Evolutionary conservation across 2,797 vertebrate genomes (phyloP), one percentile per base, ranked within the genome.

Genomic region (Melanotaenia pygmaea): DNA sequence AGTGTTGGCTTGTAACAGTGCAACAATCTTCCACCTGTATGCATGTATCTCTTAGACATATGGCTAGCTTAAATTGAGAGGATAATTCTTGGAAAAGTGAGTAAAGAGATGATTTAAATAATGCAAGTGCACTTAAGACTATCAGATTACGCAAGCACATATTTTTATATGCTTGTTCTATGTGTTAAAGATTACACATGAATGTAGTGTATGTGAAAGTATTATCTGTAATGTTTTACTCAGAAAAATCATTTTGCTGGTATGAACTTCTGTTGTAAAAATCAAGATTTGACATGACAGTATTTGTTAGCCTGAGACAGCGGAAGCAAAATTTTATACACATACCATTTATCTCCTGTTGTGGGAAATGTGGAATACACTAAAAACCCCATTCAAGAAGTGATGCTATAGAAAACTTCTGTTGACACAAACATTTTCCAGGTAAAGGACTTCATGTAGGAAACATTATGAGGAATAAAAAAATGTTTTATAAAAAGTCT

Each of bases 21-120:
- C 35, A 86, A 79, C 75, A 81, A 69, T 77, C 63, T 54, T 82
- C 67, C 86, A 90, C 89, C 87, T 91, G 84, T 86, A 79, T 38
- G 74, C 68, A 85, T 79, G 77, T 68, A 84, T 84, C 66, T 76
- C 76, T 67, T 7, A 81, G 22, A 80, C 77, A 51, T 56, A 56
- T 50, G 28, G 71, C 72, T 72, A 78, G 80, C 67, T 74, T 74
- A 63, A 72, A 30, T 51, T 8, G 0, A 30, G 70, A 53, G 63
- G 57, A 26, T 77, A 70, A 60, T 10, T 30, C 40, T 26, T 57
- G 51, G 56, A 77, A 77, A 66, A 64, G 58, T 70, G 38, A 67
- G 30, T 13, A 24, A 53, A 53, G 47, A 40, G 38, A 59, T 59
- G 20, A 61, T 16, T 37, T 13, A 61, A 70, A 43, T 12, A 12